phyloP scores from a whole-genome alignment of 2,797 vertebrate species.

The Crocidura indochinensis region DNA sequence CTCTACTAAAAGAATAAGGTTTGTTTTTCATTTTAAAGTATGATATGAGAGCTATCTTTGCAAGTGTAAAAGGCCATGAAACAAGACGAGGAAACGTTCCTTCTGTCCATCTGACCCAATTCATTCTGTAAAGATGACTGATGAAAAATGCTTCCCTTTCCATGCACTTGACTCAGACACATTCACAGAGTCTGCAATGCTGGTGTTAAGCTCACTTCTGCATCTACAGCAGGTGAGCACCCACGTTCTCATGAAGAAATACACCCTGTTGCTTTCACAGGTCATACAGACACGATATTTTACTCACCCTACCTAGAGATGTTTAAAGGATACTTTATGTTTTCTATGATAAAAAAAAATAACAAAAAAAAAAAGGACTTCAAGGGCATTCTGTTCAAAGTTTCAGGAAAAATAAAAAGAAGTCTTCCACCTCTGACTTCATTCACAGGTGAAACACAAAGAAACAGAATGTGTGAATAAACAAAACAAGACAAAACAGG shows the following conservation, averaged over 20 bases:
- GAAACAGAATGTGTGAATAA: not conserved
- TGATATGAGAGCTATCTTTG: not conserved
- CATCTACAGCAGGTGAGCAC: too few species aligned
- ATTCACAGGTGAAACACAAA: not conserved
- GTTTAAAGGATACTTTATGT: not conserved
- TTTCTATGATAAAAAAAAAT: not conserved
- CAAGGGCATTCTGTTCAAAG: not conserved
- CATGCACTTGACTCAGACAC: too few species aligned
- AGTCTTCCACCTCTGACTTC: not conserved
- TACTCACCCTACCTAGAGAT: not conserved
- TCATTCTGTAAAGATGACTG: not conserved
- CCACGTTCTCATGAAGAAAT: not conserved
- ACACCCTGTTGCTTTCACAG: not conserved
- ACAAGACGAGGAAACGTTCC: not conserved
- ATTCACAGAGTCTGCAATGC: too few species aligned
- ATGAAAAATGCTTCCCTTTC: too few species aligned
- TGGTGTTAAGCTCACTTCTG: too few species aligned
- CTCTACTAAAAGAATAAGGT: not conserved
- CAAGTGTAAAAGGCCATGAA: not conserved
- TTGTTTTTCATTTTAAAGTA: constrained; percentile 1
- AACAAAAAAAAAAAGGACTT: not conserved
- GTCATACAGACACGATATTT: too few species aligned
- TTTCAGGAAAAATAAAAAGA: too few species aligned
- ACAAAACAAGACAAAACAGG: too few species aligned
- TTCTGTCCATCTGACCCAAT: not conserved